Conservation (phyloP, 2,113 vertebrate species). For the Rhinichthys klamathensis region DNA sequence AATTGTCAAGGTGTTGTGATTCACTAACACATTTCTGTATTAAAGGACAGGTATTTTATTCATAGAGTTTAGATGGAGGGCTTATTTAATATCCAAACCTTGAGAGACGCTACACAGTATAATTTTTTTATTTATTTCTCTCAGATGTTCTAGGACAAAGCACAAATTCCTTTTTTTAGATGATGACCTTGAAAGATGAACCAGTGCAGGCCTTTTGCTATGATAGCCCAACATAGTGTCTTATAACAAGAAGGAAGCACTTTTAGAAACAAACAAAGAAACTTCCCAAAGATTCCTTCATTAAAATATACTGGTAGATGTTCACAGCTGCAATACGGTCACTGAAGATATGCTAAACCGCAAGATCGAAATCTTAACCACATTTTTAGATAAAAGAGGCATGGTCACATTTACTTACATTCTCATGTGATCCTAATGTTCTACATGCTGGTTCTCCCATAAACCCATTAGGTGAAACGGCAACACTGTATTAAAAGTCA, state of each 20-base stretch:
- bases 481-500: constrained; percentile 1
- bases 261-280: background rate
- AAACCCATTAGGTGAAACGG: background rate
- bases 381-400: background rate
- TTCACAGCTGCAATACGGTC: background rate
- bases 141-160: background rate
- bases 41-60: background rate
- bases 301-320: background rate
- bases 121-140: background rate
- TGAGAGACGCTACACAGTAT: background rate
- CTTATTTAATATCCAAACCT: background rate
- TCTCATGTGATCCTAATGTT: background rate
- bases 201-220: background rate
- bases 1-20: background rate
- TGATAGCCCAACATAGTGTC: background rate
- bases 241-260: constrained; percentile 11
- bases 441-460: background rate
- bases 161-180: background rate
- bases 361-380: background rate
- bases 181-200: constrained; percentile 10
- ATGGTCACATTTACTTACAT: background rate
- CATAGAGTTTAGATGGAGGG: background rate
- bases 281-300: background rate
- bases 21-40: background rate
- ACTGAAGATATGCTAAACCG: background rate